Percentiles rank a stretch among this genome's conserved stretches.
phyloP scores from a whole-genome alignment of 1,140 invertebrate genomes.

The Caenorhabditis remanei region DNA sequence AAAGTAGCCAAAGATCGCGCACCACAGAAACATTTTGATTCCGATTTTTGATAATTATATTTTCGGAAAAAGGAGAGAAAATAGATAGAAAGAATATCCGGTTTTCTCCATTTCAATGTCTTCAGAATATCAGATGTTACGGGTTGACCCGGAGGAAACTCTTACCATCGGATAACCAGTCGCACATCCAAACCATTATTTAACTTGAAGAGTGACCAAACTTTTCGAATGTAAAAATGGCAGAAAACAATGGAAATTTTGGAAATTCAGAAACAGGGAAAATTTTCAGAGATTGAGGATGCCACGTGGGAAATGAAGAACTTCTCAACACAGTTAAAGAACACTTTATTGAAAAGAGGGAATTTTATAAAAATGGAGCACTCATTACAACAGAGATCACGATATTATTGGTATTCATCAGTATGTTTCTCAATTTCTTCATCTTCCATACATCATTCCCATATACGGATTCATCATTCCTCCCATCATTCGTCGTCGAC shows the following conservation, averaged over 20 bases:
- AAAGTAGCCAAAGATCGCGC: neutral
- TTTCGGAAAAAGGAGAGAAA: neutral
- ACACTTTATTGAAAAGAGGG: neutral
- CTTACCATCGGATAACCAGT: constrained; percentile 35
- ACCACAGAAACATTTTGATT: constrained; percentile 31
- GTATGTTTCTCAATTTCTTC: neutral
- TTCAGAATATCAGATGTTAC: neutral
- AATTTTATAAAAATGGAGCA: neutral
- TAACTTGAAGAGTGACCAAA: neutral
- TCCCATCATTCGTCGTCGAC: constrained; percentile 43
- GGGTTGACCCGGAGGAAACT: neutral
- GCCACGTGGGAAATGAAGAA: too few relatives aligned
- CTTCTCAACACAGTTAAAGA: too few relatives aligned
- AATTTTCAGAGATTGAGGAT: too few relatives aligned
- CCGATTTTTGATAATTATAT: neutral
- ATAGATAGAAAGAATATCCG: neutral
- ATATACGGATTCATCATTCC: constrained; percentile 43
- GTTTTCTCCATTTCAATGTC: neutral
- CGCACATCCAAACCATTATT: constrained; percentile 26
- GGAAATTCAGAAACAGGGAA: neutral
- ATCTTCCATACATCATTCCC: constrained; percentile 41
- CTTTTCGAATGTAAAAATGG: neutral
- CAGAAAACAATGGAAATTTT: neutral
- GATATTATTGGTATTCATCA: neutral
- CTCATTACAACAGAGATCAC: constrained; percentile 26